Evolutionary conservation across 2,797 vertebrate species (phyloP).

Genomic region (Tarsius wallacei): DNA sequence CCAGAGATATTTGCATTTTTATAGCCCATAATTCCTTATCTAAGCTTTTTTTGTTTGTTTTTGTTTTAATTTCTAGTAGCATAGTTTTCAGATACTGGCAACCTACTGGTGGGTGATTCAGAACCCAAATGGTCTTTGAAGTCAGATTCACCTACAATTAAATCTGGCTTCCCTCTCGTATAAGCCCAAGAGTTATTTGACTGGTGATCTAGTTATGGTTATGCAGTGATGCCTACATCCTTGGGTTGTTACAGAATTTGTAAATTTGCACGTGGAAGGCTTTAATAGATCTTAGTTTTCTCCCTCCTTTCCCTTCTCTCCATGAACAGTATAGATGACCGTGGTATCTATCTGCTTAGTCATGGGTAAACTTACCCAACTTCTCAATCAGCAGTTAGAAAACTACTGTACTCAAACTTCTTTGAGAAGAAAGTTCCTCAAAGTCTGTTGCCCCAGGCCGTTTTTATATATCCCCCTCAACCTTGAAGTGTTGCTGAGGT

Average conservation of each 20-base stretch:
- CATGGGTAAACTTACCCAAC: background rate
- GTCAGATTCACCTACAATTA: background rate
- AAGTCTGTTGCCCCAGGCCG: too few species aligned
- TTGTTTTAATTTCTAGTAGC: background rate
- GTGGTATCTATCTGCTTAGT: background rate
- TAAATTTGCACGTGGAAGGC: background rate
- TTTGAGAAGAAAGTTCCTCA: background rate
- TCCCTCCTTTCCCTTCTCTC: background rate
- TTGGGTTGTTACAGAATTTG: background rate
- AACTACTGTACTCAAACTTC: background rate
- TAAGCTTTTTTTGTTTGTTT: background rate
- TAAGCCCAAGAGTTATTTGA: background rate
- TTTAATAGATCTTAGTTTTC: background rate
- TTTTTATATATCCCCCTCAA: background rate
- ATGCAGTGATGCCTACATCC: background rate
- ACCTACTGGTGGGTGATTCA: background rate
- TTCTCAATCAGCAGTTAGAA: background rate
- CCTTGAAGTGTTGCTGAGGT: background rate
- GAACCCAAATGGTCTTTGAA: background rate
- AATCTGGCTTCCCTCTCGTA: background rate
- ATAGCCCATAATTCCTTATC: background rate
- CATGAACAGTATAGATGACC: background rate
- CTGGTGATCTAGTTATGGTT: background rate
- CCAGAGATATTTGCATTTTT: constrained; percentile 35
- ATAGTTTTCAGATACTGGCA: constrained; percentile 30